Base-by-base conservation (phyloP, 2,888 invertebrate species). In the Mimumesa dahlbomi region DNA sequence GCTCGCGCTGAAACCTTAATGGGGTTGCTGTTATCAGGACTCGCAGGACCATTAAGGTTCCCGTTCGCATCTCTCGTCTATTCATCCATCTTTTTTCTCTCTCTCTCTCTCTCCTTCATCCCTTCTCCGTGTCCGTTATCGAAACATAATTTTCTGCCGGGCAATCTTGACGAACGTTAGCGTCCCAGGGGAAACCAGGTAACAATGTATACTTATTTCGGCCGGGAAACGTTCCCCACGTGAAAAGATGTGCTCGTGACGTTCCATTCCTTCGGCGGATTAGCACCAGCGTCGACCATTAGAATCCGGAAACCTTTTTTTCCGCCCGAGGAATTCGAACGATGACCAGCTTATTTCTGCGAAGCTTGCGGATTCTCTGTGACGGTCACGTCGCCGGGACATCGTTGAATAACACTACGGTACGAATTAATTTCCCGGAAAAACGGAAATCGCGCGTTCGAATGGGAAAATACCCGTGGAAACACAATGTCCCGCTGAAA, bases 301-400 rank as follows among this genome's bases (percentile, higher is more conserved):
- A n/a, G 36, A 40, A 45, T 31, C 18, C 38, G 13, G 34, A 42
- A 43, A 2, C 22, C 31, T n/a, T 22, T 36, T 48, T 38, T 14
- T 25, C 7, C 25, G 4, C 7, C 11, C 6, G 18, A 59, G 42
- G 16, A 36, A 53, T n/a, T 38, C 18, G 16, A 40, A 45, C 34
- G 36, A 48, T 49, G 34, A 40, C 45, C 36, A 9, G 9, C 38
- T 42, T n/a, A 50, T 53, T 56, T 48, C 52, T 49, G 16, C 49
- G 25, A 14, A 6, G 9, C 14, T 45, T 22, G 45, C 6, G 25
- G 54, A 75, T 80, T 77, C n/a, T 64, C 50, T 53, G 81, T 78
- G 82, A 40, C 48, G 50, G 69, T 78, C 84, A 81, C 81, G 82
- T 80, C 46, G 56, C 4, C 25, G 25, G 25, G 25, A n/a, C 25